Evolutionary conservation across 92 coral and sea anemone genomes (phyloP), one percentile per base, ranked within the genome.

Genomic region (Pocillopora meandrina): DNA sequence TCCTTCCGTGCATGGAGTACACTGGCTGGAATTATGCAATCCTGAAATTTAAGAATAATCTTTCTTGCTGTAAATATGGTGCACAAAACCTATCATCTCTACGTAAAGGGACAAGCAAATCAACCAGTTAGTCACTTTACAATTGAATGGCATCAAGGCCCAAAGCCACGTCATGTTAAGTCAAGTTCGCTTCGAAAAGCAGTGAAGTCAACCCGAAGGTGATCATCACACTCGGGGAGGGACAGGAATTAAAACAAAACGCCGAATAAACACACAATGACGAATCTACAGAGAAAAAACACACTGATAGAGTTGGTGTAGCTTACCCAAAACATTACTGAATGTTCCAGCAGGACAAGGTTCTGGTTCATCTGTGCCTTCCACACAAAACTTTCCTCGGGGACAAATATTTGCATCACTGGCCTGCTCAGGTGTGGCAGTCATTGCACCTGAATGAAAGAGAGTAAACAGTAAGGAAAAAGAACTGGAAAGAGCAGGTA

Each of bases 1-100:
- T 19, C 99, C 99, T 20, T 94, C 95, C 10, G 99, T 91, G 71
- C 99, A 96, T 17, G 82, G 91, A 5, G 97, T 94, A 72, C 99
- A 96, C 31, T 92, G 90, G 16, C 95, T 90, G 13, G 89, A 85
- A 82, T 94, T 96, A 57, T 93, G 95, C 69, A 96, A 87, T 57
- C 98, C 99, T 96, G 81, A 17, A 63, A 63, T 6, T 75, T 78
- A 52, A 72, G 49, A 19, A 17, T 13, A 47, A 36, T 42, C 36
- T 10, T 80, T 14, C 16, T 79, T 79, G 65, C n/a, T 64, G 10
- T 49, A 6, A 42, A 42, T 42, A 42, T 9, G 6, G 58, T 47
- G 63, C 10, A 56, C 7, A 17, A 21, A 33, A 21, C 10, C 18
- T 8, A 16, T 9, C 18, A 68, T 56, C 56, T 56, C 64, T 34